Conservation (phyloP, 2,797 vertebrate genomes). For the Molossus alvarezi region DNA sequence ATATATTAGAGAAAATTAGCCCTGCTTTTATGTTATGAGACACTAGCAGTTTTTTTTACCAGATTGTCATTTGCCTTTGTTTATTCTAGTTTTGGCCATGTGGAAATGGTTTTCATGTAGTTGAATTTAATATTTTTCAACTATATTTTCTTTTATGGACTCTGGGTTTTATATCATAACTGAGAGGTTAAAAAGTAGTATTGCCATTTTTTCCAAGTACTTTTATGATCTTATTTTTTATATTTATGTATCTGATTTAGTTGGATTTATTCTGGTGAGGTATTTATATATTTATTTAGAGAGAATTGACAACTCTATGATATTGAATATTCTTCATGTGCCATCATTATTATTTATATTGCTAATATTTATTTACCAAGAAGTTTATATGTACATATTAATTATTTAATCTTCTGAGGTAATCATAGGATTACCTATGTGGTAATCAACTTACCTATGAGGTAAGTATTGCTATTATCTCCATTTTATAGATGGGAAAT, state of each 20-base stretch:
- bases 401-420: background rate
- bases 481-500: conserved; percentile 6
- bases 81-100: conserved; percentile 37
- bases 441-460: background rate
- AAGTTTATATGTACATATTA: background rate
- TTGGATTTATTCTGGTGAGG: conserved; percentile 32
- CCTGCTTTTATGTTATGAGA: conserved; percentile 45
- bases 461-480: background rate
- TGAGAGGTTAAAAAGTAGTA: conserved; percentile 47
- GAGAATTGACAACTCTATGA: background rate
- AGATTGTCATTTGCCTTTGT: background rate
- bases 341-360: conserved; percentile 4
- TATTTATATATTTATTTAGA: background rate
- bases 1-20: conserved; percentile 38
- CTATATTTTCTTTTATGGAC: conserved; percentile 22
- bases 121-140: conserved; percentile 40
- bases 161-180: conserved; percentile 21
- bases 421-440: background rate
- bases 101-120: conserved; percentile 54
- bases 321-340: background rate
- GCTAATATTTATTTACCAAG: conserved; percentile 35
- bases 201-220: background rate
- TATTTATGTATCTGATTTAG: background rate
- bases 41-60: conserved; percentile 43
- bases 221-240: conserved; percentile 35